Base-by-base conservation (phyloP, 2,797 vertebrate species). In the Etheostoma nigrum region DNA sequence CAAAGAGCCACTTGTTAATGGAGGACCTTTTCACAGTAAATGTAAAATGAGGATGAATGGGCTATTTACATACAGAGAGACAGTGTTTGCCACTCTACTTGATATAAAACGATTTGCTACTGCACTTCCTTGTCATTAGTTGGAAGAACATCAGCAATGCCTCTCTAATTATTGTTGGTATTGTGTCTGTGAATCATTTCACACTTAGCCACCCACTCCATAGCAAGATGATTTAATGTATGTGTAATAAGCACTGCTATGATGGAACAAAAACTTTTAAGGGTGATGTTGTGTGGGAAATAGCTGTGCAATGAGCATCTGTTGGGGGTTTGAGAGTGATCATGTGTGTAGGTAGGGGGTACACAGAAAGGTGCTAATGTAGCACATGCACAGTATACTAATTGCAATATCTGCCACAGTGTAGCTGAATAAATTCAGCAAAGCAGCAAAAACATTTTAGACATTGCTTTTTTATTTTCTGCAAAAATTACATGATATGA, bases 161-260 rank as follows among this genome's bases (percentile, higher is more conserved):
- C 79, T 83, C 47, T 69, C 78, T 93, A 89, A 94, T 93, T 88
- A 86, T 85, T 88, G 86, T 76, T 81, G 76, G 72, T 85, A 82
- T 87, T 91, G 79, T 86, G 69, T 78, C 66, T 84, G 66, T 87
- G 83, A 89, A 80, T 86, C 84, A 92, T 90, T 90, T 89, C 78
- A 81, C 86, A 88, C 86, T 83, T 82, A 89, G 68, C 86, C 88
- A 84, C 91, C 88, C 87, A 90, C 91, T 89, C 88, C 79, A 81
- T 33, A 67, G 72, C 67, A 45, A 71, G 54, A 79, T 81, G 82
- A 89, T 88, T 88, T 90, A 82, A 91, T 91, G 85, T 78, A 23
- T 23, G 21, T 23, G 21, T 86, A 88, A 91, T 90, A 86, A 91
- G 85, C 67, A 40, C 12, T 7, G 72, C 60, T 81, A 67, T 85